Conservation (phyloP, 2,888 invertebrate species). For the Calameuta filiformis region DNA sequence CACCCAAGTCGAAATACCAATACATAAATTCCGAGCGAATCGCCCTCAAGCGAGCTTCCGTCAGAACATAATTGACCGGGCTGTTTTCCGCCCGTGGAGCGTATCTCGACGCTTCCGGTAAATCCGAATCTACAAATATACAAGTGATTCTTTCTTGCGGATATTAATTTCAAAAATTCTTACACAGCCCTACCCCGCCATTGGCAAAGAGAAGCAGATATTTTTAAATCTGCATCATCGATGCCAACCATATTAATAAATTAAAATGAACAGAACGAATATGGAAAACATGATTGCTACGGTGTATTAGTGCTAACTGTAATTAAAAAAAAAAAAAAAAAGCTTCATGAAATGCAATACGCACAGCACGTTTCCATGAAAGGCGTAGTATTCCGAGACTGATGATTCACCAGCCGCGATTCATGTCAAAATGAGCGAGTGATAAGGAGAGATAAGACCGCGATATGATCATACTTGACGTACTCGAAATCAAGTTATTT, state of each 20-base stretch:
- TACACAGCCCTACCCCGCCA: neutral
- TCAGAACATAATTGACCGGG: conserved; percentile 75
- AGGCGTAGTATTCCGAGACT: conserved; percentile 20
- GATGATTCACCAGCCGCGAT: conserved; percentile 45
- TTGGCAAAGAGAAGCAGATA: neutral
- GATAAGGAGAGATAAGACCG: conserved; percentile 55
- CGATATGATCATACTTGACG: conserved; percentile 37
- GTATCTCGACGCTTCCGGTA: conserved; percentile 57
- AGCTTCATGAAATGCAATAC: neutral
- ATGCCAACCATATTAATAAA: neutral
- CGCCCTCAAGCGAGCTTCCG: conserved; percentile 74
- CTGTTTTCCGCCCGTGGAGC: conserved; percentile 68
- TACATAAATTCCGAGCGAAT: conserved; percentile 84
- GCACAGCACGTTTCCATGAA: conserved; percentile 5
- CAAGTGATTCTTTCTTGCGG: neutral
- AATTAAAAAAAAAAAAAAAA: neutral
- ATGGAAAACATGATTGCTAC: neutral
- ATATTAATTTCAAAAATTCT: conserved; percentile 1
- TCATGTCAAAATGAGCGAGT: conserved; percentile 50
- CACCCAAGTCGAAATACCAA: conserved; percentile 87
- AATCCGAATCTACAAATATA: conserved; percentile 50
- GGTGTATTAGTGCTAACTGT: neutral
- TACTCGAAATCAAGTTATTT: conserved; percentile 24
- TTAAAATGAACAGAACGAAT: neutral
- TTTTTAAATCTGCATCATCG: neutral